These are phyloP conservation scores for Maniola hyperantus DNA, from an alignment of 2,888 invertebrate species.

Conservation along the genomic window DNA sequence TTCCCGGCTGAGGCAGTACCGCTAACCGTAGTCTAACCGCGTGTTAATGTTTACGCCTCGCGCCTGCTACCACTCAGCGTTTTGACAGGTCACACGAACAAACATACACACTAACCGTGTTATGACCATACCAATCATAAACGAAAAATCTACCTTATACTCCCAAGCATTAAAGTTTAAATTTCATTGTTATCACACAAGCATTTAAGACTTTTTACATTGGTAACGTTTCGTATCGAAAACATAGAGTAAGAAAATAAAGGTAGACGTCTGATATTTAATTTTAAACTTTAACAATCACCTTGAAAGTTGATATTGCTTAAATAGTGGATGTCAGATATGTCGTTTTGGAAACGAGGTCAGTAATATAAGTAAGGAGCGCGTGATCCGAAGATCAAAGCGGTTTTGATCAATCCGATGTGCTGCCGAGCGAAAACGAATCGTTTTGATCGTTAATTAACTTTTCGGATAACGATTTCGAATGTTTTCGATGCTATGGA, in stretches of 20 bases:
- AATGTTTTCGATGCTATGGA: conserved; percentile 18
- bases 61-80: conserved; percentile 75
- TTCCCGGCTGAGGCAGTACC: conserved; percentile 37
- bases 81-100: conserved; percentile 68
- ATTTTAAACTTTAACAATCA: conserved; percentile 29
- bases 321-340: conserved; percentile 38
- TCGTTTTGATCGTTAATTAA: conserved; percentile 63
- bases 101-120: conserved; percentile 34
- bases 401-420: conserved; percentile 69
- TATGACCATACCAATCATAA: conserved; percentile 20
- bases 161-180: conserved; percentile 14
- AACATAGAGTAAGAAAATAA: conserved; percentile 34
- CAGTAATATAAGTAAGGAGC: conserved; percentile 77
- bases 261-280: conserved; percentile 12
- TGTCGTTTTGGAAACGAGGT: conserved; percentile 50
- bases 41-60: conserved; percentile 69
- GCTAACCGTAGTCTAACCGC: conserved; percentile 43
- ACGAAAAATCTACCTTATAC: conserved; percentile 37
- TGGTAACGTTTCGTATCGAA: conserved; percentile 11
- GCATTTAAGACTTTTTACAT: conserved; percentile 7
- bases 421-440: conserved; percentile 51
- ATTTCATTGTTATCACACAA: conserved; percentile 23
- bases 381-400: conserved; percentile 77
- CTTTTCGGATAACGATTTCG: conserved; percentile 39
- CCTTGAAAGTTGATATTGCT: conserved; percentile 31